Evolutionary conservation across 2,888 invertebrate genomes (phyloP).

Genomic region (Nudaria mundana): DNA sequence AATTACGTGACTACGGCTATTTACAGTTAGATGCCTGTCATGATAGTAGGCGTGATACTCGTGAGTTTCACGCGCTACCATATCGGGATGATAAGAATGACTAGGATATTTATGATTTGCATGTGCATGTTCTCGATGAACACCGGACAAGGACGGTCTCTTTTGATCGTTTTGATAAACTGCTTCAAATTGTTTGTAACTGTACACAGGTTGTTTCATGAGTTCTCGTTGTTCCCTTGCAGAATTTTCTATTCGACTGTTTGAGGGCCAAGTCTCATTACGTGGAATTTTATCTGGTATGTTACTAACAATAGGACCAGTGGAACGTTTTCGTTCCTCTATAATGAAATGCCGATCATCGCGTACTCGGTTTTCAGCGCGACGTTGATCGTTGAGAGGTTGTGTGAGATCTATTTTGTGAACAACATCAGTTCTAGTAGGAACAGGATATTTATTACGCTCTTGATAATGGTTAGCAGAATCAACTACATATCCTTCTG

Average conservation of each 20-base stretch:
- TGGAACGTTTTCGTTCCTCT: constrained; percentile 69
- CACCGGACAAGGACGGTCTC: constrained; percentile 42
- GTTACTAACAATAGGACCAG: constrained; percentile 67
- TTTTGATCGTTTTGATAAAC: constrained; percentile 70
- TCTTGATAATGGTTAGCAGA: constrained; percentile 63
- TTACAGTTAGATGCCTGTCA: constrained; percentile 52
- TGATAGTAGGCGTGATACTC: constrained; percentile 61
- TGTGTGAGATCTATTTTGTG: constrained; percentile 75
- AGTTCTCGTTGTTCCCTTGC: constrained; percentile 68
- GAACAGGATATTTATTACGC: constrained; percentile 53
- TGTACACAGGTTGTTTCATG: constrained; percentile 70
- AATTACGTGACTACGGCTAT: constrained; percentile 63
- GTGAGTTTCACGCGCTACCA: constrained; percentile 49
- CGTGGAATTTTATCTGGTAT: constrained; percentile 75
- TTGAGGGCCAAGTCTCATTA: constrained; percentile 70
- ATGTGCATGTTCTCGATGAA: constrained; percentile 57
- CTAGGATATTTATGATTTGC: constrained; percentile 53
- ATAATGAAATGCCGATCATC: constrained; percentile 67
- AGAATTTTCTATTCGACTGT: constrained; percentile 69
- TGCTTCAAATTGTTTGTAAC: constrained; percentile 70
- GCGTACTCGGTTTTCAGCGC: constrained; percentile 56
- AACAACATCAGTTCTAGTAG: constrained; percentile 59
- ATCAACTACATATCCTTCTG: constrained; percentile 59
- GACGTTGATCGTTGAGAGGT: constrained; percentile 55
- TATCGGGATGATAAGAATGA: constrained; percentile 50